Base-by-base conservation (phyloP, 2,888 invertebrate species). In the Biston stratarius region DNA sequence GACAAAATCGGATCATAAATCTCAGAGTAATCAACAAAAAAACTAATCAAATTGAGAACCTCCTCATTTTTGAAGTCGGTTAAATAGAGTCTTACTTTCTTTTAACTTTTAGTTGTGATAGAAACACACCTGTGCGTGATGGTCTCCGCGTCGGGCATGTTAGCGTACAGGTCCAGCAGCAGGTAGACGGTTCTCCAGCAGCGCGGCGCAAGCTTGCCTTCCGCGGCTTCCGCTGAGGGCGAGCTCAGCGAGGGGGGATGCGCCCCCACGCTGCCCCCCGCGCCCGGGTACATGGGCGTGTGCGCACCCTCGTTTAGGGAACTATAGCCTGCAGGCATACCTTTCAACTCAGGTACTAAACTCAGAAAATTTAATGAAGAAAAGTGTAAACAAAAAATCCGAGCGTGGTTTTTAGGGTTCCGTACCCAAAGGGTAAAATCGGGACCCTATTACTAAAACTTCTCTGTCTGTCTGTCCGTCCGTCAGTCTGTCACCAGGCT, bases 111-210 rank as follows among this genome's bases (percentile, higher is more conserved):
- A n/a, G n/a, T n/a, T 24, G 24, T 24, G 24, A 24, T 24, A 24
- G 24, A 24, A 44, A 36, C 72, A 42, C 40, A 95, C 94, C 96
- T 94, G 86, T 97, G 97, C 40, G 96, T 96, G 52, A 99, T 97
- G 0, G 98, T 99, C 89, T 99, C 99, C 0, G 98, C 97, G 83
- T 99, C 99, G 0, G 99, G 98, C 96, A 98, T 97, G 57, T 97
- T 98, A 7, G 98, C 98, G 85, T 99, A 99, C 60, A 99, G 90
- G 82, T 99, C 98, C 63, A 99, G 92, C 70, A 99, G 94, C 86
- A 98, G 97, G 86, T 98, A 98, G 75, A 99, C 96, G 0, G 98
- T 99, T 83, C 97, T 97, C 99, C 99, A 99, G 84, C 99, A 99
- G 77, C 97, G 96, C 11, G 98, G 98, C 5, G 96, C 96, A 73